phyloP scores from a whole-genome alignment of 2,113 vertebrate species.

The Dasyornis broadbenti region DNA sequence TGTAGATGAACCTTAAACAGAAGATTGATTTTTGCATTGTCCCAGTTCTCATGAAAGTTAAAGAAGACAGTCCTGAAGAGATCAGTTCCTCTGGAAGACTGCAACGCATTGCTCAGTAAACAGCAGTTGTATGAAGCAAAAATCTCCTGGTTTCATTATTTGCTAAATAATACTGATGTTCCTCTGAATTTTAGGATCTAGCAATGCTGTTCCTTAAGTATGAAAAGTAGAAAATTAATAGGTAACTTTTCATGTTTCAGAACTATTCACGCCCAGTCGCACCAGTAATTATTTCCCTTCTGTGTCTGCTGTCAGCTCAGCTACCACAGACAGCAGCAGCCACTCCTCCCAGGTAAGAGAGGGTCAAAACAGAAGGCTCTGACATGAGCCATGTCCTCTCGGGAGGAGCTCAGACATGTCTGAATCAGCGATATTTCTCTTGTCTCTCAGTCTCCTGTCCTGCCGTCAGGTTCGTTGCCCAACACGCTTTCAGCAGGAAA shows the following conservation, averaged over 20 bases:
- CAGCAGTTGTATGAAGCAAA: neutral
- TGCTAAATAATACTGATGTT: neutral
- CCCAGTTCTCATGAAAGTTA: neutral
- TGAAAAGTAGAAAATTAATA: neutral
- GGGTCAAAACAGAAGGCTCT: neutral
- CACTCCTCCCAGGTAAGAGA: slow-evolving; percentile 82
- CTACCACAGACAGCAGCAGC: slow-evolving; percentile 62
- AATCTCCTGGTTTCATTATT: neutral
- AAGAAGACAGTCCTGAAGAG: neutral
- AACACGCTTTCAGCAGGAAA: slow-evolving; percentile 56
- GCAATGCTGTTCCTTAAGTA: neutral
- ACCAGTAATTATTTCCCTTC: slow-evolving; percentile 72
- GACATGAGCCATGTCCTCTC: neutral
- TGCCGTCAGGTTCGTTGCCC: slow-evolving; percentile 61
- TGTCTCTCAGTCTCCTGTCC: slow-evolving; percentile 71
- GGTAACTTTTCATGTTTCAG: slow-evolving; percentile 61
- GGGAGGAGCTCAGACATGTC: neutral
- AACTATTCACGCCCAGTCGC: slow-evolving; percentile 89
- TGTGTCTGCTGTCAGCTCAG: slow-evolving; percentile 72
- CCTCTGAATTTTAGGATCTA: neutral
- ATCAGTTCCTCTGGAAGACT: neutral
- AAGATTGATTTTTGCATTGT: neutral
- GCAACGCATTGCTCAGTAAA: neutral
- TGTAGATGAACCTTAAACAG: neutral
- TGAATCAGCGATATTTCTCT: neutral